These are phyloP conservation scores for Nasalis larvatus DNA, from an alignment of 2,113 vertebrate species.

Conservation along the genomic window DNA sequence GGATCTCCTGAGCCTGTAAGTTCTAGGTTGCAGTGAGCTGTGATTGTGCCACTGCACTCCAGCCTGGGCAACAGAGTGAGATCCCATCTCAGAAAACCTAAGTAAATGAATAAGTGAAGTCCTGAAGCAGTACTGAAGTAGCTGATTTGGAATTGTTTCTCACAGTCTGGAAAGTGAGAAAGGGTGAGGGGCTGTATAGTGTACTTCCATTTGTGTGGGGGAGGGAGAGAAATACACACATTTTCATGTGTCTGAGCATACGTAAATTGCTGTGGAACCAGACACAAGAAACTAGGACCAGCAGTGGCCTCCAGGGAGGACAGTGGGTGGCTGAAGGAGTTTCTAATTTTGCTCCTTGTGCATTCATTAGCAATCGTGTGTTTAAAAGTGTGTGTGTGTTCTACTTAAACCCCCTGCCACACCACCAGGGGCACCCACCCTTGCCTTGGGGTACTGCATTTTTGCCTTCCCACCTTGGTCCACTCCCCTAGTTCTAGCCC, in stretches of 20 bases:
- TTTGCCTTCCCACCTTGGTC: background rate
- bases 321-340: background rate
- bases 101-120: too few relatives aligned
- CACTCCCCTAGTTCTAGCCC: background rate
- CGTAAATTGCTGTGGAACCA: background rate
- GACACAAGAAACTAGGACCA: background rate
- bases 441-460: rapidly evolving
- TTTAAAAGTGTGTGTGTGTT: background rate
- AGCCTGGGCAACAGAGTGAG: too few relatives aligned
- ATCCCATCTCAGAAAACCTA: too few relatives aligned
- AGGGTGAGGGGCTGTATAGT: rapidly evolving
- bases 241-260: rapidly evolving
- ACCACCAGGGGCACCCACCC: background rate
- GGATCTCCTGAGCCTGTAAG: too few relatives aligned
- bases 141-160: background rate
- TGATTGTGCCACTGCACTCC: too few relatives aligned
- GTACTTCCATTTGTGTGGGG: rapidly evolving
- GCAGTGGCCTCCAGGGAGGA: background rate
- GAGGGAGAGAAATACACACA: rapidly evolving
- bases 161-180: rapidly evolving
- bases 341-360: background rate
- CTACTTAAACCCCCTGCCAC: background rate
- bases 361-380: background rate
- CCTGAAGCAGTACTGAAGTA: too few relatives aligned
- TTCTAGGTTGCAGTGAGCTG: too few relatives aligned